Evolutionary conservation across 23 tunicate species (phyloP).

Genomic region (Trididemnum nubilum): DNA sequence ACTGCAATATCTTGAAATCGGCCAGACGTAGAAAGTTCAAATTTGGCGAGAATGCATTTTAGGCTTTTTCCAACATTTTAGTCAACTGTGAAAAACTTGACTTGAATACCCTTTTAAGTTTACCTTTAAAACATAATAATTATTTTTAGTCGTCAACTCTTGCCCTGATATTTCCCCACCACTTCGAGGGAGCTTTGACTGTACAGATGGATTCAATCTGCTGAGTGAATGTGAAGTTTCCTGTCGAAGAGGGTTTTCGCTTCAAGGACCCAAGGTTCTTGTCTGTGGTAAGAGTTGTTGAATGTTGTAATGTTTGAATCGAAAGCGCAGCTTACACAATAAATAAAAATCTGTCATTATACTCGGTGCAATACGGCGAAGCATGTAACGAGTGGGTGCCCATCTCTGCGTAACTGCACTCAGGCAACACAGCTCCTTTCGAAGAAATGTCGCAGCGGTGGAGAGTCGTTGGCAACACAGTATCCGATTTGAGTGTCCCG

Average conservation of each 20-base stretch:
- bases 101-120: too few species aligned
- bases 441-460: constrained; percentile 1
- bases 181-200: not conserved
- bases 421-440: not conserved
- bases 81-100: too few species aligned
- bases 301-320: too few species aligned
- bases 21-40: too few species aligned
- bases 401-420: too few species aligned
- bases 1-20: too few species aligned
- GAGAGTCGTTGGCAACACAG: not conserved
- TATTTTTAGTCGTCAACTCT: too few species aligned
- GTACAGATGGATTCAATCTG: not conserved
- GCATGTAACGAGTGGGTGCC: not conserved
- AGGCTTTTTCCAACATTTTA: too few species aligned
- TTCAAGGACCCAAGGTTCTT: not conserved
- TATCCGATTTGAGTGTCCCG: not conserved
- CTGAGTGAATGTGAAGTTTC: not conserved
- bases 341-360: not conserved
- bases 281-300: not conserved
- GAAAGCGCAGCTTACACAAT: too few species aligned
- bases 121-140: too few species aligned
- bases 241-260: not conserved
- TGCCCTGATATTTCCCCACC: not conserved
- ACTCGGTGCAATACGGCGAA: not conserved
- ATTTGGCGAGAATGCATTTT: too few species aligned